Evolutionary conservation across 1,140 invertebrate species (phyloP), one percentile per base, ranked within the genome.

Genomic region (Oreohelix idahoensis): DNA sequence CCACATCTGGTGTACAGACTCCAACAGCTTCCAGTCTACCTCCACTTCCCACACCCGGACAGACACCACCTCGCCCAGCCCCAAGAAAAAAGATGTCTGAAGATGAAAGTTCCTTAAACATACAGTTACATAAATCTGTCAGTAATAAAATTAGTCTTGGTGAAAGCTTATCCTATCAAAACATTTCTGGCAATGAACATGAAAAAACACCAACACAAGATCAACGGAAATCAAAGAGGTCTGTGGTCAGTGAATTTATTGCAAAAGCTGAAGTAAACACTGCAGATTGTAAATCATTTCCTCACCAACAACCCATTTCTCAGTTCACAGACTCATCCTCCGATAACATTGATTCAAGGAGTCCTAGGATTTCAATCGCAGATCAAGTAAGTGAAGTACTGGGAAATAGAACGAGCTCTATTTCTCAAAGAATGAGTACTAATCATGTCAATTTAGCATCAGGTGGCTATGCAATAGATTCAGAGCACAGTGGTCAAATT

Each of bases 161-260:
- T 23, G 51, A 42, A 11, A 38, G 35, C 23, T 5, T 32, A 15
- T 23, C 49, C 53, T 63, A 39, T 35, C 77, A 69, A 36, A 66
- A 38, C 35, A 69, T 15, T n/a, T 8, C 13, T 13, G 2, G 45
- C 8, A 23, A 20, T 26, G 23, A 79, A 26, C 32, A 69, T 36
- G n/a, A 79, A 32, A 20, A n/a, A n/a, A 70, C n/a, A 8, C 13
- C 1, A 32, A 70, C 5, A 4, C n/a, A 80, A 15, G 11, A 23
- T 39, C 45, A 32, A 15, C 2, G 35, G 13, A 23, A 23, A 8
- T 36, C 71, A 11, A 73, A 35, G 71, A 78, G 53, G 51, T 32
- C 45, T 23, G 32, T 53, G 29, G 66, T 80, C 36, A 63, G 42
- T 36, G 79, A 80, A 38, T 15, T 71, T 45, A 35, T 71, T 8